phyloP scores from a whole-genome alignment of 2,888 invertebrate genomes.

The Encarsia formosa region DNA sequence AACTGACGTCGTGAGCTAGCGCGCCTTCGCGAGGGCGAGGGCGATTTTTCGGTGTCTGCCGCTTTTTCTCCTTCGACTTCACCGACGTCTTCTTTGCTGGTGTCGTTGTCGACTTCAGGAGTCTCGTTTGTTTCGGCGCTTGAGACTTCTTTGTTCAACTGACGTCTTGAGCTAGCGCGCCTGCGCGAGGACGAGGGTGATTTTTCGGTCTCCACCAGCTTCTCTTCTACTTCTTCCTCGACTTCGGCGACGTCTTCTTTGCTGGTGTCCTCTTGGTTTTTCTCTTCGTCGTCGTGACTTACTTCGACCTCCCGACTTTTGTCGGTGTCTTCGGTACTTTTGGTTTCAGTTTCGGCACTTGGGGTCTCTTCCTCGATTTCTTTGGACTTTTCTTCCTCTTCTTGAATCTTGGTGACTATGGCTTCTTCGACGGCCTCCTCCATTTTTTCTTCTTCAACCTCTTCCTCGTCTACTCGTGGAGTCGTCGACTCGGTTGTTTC shows the following conservation, averaged over 20 bases:
- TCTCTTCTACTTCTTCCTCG: conserved; percentile 1
- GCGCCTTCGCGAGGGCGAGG: no score
- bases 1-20: no score
- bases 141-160: no score
- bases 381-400: not conserved
- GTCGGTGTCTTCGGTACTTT: not conserved
- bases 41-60: not conserved
- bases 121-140: no score
- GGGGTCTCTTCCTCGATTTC: not conserved
- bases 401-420: not conserved
- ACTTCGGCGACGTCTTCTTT: not conserved
- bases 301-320: no score
- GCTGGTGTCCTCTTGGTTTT: not conserved
- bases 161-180: no score
- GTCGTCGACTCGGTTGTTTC: conserved; percentile 5
- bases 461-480: no score
- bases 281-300: not conserved
- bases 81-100: not conserved
- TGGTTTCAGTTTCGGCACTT: not conserved
- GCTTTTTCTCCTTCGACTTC: not conserved
- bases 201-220: not conserved
- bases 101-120: no score
- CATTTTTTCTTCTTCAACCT: conserved; percentile 2
- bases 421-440: not conserved
- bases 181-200: no score